phyloP scores from a whole-genome alignment of 2,797 vertebrate species.

The Babyrousa celebensis region DNA sequence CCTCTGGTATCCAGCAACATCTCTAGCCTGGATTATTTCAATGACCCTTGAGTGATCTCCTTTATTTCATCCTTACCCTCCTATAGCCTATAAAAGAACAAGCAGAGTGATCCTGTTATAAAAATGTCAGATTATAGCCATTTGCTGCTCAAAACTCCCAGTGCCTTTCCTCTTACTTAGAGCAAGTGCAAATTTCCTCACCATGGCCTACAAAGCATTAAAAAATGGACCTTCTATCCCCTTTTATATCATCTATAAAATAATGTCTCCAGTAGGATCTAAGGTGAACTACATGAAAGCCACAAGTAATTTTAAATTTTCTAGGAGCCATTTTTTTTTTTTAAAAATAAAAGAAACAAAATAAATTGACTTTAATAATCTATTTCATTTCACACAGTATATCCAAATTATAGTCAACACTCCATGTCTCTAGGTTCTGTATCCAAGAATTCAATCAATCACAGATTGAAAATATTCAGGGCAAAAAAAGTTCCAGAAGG shows the following conservation, averaged over 20 bases:
- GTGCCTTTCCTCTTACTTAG: background rate
- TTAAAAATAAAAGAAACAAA: background rate
- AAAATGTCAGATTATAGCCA: constrained; percentile 19
- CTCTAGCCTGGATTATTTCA: background rate
- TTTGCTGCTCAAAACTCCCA: background rate
- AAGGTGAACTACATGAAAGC: background rate
- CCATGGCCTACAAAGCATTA: background rate
- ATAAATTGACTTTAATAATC: constrained; percentile 47
- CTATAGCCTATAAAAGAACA: background rate
- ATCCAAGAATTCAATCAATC: background rate
- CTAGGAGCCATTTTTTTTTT: background rate
- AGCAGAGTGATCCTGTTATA: background rate
- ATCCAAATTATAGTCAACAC: background rate
- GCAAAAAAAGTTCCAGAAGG: background rate
- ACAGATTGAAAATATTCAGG: background rate
- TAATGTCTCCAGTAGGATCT: background rate
- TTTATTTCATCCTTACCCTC: background rate
- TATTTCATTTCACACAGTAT: constrained; percentile 51
- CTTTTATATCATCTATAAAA: background rate
- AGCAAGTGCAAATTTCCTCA: background rate
- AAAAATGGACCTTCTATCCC: background rate
- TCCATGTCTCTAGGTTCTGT: background rate
- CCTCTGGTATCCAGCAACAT: background rate
- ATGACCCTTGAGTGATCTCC: background rate
- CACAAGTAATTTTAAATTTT: background rate